Evolutionary conservation across 2,113 vertebrate species (phyloP).

Genomic region (Sigmodon hispidus): DNA sequence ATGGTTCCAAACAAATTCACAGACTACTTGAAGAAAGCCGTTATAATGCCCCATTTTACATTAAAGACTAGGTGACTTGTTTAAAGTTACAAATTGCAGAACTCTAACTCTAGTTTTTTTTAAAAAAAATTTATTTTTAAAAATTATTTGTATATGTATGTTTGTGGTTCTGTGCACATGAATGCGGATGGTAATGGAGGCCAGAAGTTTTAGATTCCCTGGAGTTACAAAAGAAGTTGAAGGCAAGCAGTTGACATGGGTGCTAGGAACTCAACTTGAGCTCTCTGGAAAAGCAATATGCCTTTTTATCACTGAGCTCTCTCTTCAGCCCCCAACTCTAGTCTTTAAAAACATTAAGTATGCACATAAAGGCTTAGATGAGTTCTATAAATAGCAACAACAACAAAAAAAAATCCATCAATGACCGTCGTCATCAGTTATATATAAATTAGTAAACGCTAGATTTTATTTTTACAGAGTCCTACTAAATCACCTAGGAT

Average conservation of each 20-base stretch:
- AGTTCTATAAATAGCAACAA: not conserved
- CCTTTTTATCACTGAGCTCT: not conserved
- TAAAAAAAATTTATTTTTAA: not conserved
- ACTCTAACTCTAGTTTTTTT: not conserved
- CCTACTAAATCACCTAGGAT: not conserved
- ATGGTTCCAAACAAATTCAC: conserved; percentile 10
- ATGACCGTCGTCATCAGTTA: not conserved
- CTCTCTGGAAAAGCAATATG: too few species aligned
- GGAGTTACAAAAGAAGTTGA: not conserved
- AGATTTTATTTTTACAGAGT: not conserved
- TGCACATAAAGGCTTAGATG: not conserved
- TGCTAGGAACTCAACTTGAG: not conserved
- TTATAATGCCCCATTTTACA: not conserved
- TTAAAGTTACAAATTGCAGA: not conserved
- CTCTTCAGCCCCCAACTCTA: not conserved
- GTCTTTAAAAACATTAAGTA: not conserved
- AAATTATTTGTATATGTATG: not conserved
- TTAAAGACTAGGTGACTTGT: not conserved
- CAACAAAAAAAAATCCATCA: not conserved
- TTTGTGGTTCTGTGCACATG: not conserved
- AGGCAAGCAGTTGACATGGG: not conserved
- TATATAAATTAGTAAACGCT: conserved; percentile 7
- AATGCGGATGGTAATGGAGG: not conserved
- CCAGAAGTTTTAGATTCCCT: not conserved
- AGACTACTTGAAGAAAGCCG: not conserved